Percentiles rank a stretch among this genome's conserved stretches.
Evolutionary conservation across 2,797 vertebrate species (phyloP).

Genomic region (Cebuella pygmaea): DNA sequence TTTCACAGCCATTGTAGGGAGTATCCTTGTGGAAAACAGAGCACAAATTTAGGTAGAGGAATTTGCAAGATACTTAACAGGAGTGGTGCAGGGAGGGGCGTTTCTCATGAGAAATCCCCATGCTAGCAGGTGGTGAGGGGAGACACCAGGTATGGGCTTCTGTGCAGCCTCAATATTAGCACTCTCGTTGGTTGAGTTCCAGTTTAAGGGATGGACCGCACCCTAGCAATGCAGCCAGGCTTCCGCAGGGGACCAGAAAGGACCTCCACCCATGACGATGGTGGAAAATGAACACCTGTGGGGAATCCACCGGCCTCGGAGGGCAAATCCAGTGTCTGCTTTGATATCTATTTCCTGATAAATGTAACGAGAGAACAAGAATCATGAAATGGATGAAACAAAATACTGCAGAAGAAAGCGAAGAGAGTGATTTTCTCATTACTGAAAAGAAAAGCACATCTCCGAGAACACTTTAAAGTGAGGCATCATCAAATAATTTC

Average conservation of each 20-base stretch:
- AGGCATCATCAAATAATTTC: background rate
- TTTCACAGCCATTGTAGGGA: background rate
- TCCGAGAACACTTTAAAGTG: background rate
- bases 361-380: background rate
- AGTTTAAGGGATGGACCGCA: too few relatives aligned
- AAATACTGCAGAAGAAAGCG: background rate
- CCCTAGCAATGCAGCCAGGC: accelerated
- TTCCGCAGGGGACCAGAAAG: background rate
- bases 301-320: background rate
- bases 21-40: background rate
- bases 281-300: background rate
- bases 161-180: accelerated
- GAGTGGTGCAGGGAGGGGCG: accelerated
- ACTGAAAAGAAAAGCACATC: background rate
- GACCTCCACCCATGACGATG: background rate
- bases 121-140: accelerated
- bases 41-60: background rate
- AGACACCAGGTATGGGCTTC: accelerated
- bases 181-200: background rate
- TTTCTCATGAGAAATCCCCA: accelerated
- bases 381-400: background rate
- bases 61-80: accelerated
- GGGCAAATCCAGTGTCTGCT: background rate
- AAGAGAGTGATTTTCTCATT: background rate
- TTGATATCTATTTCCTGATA: background rate